These are phyloP conservation scores for Scaeva pyrastri DNA, from an alignment of 2,888 invertebrate genomes.

Conservation along the genomic window DNA sequence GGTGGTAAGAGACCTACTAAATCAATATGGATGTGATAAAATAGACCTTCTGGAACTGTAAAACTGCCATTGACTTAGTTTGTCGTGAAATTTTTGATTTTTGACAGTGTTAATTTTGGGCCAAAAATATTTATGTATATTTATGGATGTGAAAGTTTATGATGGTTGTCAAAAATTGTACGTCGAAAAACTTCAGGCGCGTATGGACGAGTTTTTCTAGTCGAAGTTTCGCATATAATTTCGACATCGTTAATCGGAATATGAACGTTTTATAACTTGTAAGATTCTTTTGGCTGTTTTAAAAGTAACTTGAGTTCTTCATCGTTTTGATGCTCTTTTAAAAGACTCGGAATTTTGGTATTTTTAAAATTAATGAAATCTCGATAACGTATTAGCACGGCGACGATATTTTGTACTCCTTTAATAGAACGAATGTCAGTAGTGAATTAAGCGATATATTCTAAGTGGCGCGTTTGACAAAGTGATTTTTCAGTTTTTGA, in stretches of 20 bases:
- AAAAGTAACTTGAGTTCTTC: slow-evolving; percentile 1
- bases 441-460: slow-evolving; percentile 28
- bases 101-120: too few relatives aligned
- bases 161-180: slow-evolving; percentile 39
- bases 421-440: slow-evolving; percentile 36
- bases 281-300: neutral
- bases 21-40: slow-evolving; percentile 76
- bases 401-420: slow-evolving; percentile 24
- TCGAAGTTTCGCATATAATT: slow-evolving; percentile 6
- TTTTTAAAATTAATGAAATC: neutral
- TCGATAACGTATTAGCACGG: slow-evolving; percentile 32
- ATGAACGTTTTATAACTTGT: neutral
- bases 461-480: slow-evolving; percentile 27
- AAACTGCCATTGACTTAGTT: too few relatives aligned
- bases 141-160: too few relatives aligned
- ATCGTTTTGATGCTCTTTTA: slow-evolving; percentile 12
- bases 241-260: neutral
- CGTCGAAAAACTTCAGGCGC: slow-evolving; percentile 16
- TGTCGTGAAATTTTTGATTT: too few relatives aligned
- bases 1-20: slow-evolving; percentile 18
- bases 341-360: neutral
- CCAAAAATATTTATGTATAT: too few relatives aligned
- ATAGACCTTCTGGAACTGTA: too few relatives aligned
- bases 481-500: slow-evolving; percentile 31
- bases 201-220: neutral